Conservation (phyloP, 2,797 vertebrate species). For the Poecilia wingei region DNA sequence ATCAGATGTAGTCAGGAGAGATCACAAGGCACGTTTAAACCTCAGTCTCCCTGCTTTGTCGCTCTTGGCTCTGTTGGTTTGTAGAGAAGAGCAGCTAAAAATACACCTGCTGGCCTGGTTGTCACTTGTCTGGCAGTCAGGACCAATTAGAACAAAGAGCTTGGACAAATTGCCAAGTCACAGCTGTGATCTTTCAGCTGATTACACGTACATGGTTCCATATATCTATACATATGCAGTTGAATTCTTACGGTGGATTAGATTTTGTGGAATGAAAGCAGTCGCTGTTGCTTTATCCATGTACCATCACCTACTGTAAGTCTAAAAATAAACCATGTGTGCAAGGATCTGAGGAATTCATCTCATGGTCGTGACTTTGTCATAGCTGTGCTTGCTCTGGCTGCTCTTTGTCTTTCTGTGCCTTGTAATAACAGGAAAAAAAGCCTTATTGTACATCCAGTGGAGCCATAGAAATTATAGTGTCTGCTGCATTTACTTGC, state of each 20-base stretch:
- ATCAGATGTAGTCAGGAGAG: slow-evolving; percentile 69
- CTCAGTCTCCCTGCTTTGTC: slow-evolving; percentile 18
- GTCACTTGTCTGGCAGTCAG: slow-evolving; percentile 63
- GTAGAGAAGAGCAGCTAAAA: slow-evolving; percentile 64
- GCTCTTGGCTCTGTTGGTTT: slow-evolving; percentile 49
- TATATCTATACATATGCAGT: slow-evolving; percentile 2
- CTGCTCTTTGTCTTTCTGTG: slow-evolving; percentile 29
- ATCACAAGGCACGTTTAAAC: slow-evolving; percentile 69
- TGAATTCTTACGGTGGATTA: slow-evolving; percentile 30
- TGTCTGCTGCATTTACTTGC: neutral
- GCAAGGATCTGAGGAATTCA: slow-evolving; percentile 28
- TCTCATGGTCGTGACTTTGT: slow-evolving; percentile 29
- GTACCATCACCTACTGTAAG: slow-evolving; percentile 28
- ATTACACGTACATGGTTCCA: slow-evolving; percentile 36
- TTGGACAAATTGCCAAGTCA: slow-evolving; percentile 48
- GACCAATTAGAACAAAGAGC: slow-evolving; percentile 60
- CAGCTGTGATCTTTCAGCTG: slow-evolving; percentile 53
- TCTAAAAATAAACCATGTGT: slow-evolving; percentile 49
- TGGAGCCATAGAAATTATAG: slow-evolving; percentile 4
- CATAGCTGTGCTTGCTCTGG: neutral
- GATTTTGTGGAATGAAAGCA: slow-evolving; percentile 24
- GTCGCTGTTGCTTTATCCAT: slow-evolving; percentile 10
- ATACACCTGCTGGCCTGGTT: slow-evolving; percentile 59
- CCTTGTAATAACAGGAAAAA: slow-evolving; percentile 28
- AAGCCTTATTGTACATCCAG: slow-evolving; percentile 21